Conservation (phyloP, 2,888 invertebrate genomes). For the Apamea crenata region DNA sequence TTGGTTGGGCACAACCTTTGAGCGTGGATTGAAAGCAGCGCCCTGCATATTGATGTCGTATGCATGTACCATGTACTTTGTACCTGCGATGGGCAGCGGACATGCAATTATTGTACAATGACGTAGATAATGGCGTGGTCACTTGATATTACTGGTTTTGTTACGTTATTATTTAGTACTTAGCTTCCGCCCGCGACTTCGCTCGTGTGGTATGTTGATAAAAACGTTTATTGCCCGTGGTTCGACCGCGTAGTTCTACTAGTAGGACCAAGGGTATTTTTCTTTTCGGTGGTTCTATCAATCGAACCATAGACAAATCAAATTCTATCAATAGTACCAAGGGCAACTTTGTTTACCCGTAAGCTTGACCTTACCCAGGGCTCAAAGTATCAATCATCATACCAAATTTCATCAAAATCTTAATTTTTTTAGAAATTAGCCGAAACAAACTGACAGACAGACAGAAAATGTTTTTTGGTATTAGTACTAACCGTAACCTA, state of each 20-base stretch:
- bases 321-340: no score
- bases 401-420: not conserved
- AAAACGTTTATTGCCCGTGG: not conserved
- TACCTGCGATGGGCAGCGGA: conserved; percentile 18
- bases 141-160: not conserved
- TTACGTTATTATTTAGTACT: not conserved
- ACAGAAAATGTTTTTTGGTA: no score
- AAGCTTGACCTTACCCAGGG: not conserved
- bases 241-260: no score
- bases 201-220: not conserved
- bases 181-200: not conserved
- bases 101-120: conserved; percentile 29
- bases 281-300: no score
- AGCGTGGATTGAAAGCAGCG: conserved; percentile 45
- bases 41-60: conserved; percentile 57
- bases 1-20: conserved; percentile 53
- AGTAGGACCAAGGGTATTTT: no score
- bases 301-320: no score
- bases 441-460: no score
- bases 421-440: not conserved
- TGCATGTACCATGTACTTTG: conserved; percentile 15
- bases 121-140: not conserved
- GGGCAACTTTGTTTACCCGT: no score
- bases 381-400: not conserved
- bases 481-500: no score